phyloP scores from a whole-genome alignment of 2,113 vertebrate genomes.

The western clawed frog (Xenopus tropicalis) region DNA sequence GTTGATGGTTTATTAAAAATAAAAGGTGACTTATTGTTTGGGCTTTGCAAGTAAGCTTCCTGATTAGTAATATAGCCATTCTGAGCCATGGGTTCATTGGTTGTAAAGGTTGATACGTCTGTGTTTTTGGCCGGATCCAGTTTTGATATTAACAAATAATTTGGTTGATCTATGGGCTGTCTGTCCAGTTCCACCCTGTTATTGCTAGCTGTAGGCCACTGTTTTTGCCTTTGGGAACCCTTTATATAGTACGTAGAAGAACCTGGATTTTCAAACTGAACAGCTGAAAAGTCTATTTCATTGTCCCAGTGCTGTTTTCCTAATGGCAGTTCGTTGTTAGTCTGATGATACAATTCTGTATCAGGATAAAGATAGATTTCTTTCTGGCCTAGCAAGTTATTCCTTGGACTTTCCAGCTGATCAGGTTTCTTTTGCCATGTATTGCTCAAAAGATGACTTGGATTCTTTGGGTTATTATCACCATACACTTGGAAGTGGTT shows the following conservation, averaged over 20 bases:
- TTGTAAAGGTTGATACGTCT: background rate
- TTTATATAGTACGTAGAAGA: background rate
- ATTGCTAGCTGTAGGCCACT: background rate
- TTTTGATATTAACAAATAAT: constrained; percentile 16
- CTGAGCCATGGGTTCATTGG: constrained; percentile 4
- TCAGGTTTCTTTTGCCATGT: background rate
- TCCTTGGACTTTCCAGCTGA: background rate
- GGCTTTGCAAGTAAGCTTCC: background rate
- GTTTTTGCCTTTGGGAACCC: background rate
- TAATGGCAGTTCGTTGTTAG: background rate
- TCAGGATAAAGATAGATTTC: constrained; percentile 13
- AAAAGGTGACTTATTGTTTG: background rate
- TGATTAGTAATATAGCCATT: background rate
- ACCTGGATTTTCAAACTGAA: constrained; percentile 8
- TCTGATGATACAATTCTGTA: constrained; percentile 8
- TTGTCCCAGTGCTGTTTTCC: constrained; percentile 17
- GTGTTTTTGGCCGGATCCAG: background rate
- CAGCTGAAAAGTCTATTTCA: constrained; percentile 1
- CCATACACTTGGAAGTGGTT: background rate
- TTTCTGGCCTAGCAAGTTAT: background rate
- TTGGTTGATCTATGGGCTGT: background rate
- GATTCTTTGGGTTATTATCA: constrained; percentile 1
- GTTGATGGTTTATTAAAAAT: background rate
- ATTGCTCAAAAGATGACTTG: background rate
- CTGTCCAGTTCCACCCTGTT: background rate